Conservation (phyloP, 2,888 invertebrate species). For the Macropis europaea region DNA sequence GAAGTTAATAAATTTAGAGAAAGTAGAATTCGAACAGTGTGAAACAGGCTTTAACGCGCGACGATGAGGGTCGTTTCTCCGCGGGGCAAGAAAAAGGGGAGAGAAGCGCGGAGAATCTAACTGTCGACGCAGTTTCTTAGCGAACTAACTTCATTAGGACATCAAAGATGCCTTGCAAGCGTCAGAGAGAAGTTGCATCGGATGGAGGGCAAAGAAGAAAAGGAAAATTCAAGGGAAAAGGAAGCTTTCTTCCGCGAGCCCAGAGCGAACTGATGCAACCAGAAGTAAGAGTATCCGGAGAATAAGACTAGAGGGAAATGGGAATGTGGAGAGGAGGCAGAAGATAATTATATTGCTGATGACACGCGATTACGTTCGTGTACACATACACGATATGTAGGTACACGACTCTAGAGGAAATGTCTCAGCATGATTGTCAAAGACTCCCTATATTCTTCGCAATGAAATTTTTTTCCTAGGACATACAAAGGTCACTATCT, state of each 20-base stretch:
- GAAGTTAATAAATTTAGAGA: too few relatives aligned
- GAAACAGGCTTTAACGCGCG: conserved; percentile 3
- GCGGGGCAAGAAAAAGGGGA: not conserved
- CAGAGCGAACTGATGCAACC: not conserved
- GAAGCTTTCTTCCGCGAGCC: not conserved
- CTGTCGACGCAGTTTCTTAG: conserved; percentile 59
- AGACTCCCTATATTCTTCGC: too few relatives aligned
- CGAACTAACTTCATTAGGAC: conserved; percentile 64
- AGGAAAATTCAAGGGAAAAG: not conserved
- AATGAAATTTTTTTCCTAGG: too few relatives aligned
- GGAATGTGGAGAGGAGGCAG: not conserved
- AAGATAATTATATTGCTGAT: conserved; percentile 6
- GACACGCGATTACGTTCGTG: too few relatives aligned
- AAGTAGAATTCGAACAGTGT: too few relatives aligned
- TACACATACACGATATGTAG: too few relatives aligned
- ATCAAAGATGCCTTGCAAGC: conserved; percentile 59
- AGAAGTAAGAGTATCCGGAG: conserved; percentile 7
- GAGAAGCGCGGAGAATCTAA: not conserved
- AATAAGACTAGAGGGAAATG: not conserved
- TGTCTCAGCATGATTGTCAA: too few relatives aligned
- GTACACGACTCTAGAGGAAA: too few relatives aligned
- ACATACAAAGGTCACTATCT: too few relatives aligned
- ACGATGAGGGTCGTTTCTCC: not conserved
- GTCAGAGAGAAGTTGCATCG: conserved; percentile 1
- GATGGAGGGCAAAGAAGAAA: not conserved